Conservation (phyloP, 2,888 invertebrate species). For the Nemapogon koenigi region DNA sequence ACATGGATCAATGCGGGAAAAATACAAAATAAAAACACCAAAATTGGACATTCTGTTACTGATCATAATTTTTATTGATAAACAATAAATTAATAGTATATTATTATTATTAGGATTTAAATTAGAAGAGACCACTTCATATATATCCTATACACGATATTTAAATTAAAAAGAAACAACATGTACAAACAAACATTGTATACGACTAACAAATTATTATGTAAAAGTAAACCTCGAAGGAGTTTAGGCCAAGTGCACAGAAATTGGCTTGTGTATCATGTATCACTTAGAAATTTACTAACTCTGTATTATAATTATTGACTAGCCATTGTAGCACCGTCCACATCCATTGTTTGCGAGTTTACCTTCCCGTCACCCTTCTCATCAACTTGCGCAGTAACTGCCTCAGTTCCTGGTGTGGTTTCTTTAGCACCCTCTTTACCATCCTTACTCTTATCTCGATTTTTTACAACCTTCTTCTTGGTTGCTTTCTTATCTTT, state of each 20-base stretch:
- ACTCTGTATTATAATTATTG: slow-evolving; percentile 45
- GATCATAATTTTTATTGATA: slow-evolving; percentile 33
- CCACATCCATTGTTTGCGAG: slow-evolving; percentile 50
- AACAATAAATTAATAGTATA: slow-evolving; percentile 65
- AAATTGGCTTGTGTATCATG: too few relatives aligned
- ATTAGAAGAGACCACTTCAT: slow-evolving; percentile 40
- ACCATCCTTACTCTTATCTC: slow-evolving; percentile 56
- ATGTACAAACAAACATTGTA: slow-evolving; percentile 55
- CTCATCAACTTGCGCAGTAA: slow-evolving; percentile 31
- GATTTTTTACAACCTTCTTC: slow-evolving; percentile 40
- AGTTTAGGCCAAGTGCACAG: too few relatives aligned
- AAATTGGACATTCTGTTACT: too few relatives aligned
- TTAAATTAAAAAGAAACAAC: slow-evolving; percentile 46
- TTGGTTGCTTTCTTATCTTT: slow-evolving; percentile 31
- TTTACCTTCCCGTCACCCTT: slow-evolving; percentile 32
- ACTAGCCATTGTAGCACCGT: slow-evolving; percentile 47
- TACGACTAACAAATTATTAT: slow-evolving; percentile 40
- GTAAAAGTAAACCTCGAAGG: too few relatives aligned
- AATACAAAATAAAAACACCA: too few relatives aligned
- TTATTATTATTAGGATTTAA: slow-evolving; percentile 46
- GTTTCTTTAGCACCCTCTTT: slow-evolving; percentile 22
- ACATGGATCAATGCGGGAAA: too few relatives aligned
- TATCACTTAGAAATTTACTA: slow-evolving; percentile 42
- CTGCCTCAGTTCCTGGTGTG: slow-evolving; percentile 8
- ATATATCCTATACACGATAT: slow-evolving; percentile 30